These are phyloP conservation scores for Apotomis capreana DNA, from an alignment of 2,888 invertebrate species.

Conservation along the genomic window DNA sequence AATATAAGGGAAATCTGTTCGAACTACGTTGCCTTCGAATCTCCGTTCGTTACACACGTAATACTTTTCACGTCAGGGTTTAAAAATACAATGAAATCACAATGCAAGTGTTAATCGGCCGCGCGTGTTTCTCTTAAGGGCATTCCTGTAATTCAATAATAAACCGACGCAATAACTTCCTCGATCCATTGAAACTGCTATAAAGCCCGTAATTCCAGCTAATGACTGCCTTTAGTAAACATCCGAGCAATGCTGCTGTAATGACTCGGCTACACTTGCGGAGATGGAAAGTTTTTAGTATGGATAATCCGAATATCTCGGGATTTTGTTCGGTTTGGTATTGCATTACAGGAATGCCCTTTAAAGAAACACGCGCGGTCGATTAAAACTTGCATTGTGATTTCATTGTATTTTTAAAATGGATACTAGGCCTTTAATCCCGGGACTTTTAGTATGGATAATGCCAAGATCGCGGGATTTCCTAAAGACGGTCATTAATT, in stretches of 20 bases:
- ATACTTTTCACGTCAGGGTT: no score
- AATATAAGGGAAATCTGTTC: no score
- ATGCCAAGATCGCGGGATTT: background rate
- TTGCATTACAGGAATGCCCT: constrained; percentile 31
- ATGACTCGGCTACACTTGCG: background rate
- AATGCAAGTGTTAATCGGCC: background rate
- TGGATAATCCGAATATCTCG: no score
- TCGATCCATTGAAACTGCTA: constrained; percentile 21
- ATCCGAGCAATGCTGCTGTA: constrained; percentile 18
- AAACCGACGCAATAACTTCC: constrained; percentile 27
- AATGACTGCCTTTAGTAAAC: constrained; percentile 26
- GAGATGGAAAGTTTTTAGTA: background rate
- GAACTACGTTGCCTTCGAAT: no score
- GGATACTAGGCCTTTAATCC: no score
- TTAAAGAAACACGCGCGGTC: background rate
- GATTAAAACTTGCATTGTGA: background rate
- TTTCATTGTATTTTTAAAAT: background rate
- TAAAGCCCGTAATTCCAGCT: constrained; percentile 21
- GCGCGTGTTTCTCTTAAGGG: constrained; percentile 10
- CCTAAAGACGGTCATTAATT: no score
- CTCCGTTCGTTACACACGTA: no score
- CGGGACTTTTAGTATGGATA: background rate
- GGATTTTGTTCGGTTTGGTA: constrained; percentile 27
- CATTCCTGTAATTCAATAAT: constrained; percentile 34
- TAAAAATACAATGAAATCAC: background rate